These are phyloP conservation scores for Axinella damicornis DNA, from an alignment of 37 sponge, comb jelly and placozoan genomes.

Conservation along the genomic window DNA sequence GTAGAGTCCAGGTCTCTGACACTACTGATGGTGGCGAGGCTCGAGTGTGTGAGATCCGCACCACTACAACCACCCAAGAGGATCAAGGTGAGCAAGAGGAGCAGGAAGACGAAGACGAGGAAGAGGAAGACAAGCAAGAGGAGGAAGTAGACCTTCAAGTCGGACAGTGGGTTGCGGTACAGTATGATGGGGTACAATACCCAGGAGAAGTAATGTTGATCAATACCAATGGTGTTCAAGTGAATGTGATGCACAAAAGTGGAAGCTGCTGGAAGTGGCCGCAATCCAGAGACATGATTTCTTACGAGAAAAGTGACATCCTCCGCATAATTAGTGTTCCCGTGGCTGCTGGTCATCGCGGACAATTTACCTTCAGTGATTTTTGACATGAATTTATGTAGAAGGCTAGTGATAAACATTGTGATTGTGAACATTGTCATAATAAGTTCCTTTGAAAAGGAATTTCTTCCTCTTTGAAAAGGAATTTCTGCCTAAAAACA, in stretches of 20 bases:
- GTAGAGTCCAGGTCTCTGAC: constrained; percentile 1
- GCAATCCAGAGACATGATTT: constrained; percentile 13
- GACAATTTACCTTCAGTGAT: not conserved
- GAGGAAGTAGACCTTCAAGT: constrained; percentile 2
- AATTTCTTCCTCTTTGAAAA: too few species aligned
- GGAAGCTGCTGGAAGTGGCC: constrained; percentile 27
- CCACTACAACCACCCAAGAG: constrained; percentile 17
- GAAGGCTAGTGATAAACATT: too few species aligned
- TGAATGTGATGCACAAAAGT: constrained; percentile 24
- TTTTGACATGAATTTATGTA: too few species aligned
- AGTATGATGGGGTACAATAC: not conserved
- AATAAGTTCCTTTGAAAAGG: too few species aligned
- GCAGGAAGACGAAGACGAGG: not conserved
- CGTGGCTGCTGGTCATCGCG: constrained; percentile 3
- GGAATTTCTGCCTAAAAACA: not conserved
- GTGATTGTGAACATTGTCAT: too few species aligned
- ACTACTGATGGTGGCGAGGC: not conserved
- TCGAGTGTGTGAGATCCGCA: constrained; percentile 10
- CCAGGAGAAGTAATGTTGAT: constrained; percentile 1
- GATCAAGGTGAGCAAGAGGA: not conserved
- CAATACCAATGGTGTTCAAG: constrained; percentile 1
- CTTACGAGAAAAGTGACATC: constrained; percentile 12
- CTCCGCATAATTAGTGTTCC: constrained; percentile 1
- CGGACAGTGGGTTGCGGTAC: constrained; percentile 17
- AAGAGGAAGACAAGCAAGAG: not conserved